phyloP scores from a whole-genome alignment of 2,113 vertebrate genomes.

The Gallinago media region DNA sequence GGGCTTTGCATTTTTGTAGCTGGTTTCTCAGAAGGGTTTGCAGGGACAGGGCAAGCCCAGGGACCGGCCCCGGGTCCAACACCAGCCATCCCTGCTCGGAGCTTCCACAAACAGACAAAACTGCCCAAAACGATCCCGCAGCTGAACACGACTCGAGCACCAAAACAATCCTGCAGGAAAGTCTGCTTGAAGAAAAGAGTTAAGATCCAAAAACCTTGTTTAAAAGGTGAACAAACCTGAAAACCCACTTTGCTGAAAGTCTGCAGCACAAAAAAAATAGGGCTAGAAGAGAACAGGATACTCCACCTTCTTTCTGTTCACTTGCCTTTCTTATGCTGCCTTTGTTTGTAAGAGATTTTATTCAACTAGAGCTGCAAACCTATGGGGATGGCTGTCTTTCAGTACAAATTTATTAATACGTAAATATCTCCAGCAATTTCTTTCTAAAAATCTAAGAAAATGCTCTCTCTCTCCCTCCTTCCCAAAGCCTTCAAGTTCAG shows the following conservation, averaged over 20 bases:
- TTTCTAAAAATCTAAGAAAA: background rate
- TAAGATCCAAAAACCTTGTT: background rate
- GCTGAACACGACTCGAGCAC: background rate
- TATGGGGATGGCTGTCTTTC: background rate
- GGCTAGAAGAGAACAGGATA: background rate
- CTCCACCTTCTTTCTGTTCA: background rate
- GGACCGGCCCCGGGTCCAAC: rapidly evolving
- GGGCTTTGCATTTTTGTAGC: background rate
- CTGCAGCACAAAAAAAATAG: background rate
- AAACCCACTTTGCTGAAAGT: background rate
- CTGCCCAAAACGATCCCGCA: background rate
- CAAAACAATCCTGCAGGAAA: background rate
- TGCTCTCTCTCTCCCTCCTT: rapidly evolving
- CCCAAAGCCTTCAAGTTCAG: background rate
- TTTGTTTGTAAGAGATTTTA: background rate
- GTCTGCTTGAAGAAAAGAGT: background rate
- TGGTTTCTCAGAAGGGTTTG: background rate
- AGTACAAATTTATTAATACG: background rate
- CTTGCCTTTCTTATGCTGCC: background rate
- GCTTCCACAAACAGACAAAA: background rate
- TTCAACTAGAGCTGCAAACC: background rate
- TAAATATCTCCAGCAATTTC: background rate
- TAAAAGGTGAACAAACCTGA: background rate
- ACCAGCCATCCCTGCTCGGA: background rate
- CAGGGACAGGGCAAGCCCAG: background rate